Percentiles rank a stretch among this genome's conserved stretches.
Conservation (phyloP, 23 tunicate species). For the Pegea sp. region DNA sequence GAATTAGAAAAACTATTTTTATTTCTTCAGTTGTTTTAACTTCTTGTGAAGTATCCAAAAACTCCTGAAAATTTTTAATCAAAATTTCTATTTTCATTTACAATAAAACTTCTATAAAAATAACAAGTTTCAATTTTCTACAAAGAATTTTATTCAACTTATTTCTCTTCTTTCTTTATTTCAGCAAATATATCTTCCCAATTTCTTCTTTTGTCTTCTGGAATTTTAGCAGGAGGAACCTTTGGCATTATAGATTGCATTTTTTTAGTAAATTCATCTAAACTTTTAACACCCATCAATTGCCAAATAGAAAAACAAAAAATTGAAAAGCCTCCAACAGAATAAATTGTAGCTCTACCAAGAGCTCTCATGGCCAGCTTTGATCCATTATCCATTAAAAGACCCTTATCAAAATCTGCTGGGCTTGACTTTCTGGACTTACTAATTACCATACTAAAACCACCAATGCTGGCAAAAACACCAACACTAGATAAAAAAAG, state of each 20-base stretch:
- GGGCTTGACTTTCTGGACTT: conserved; percentile 21
- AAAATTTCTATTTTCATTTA: too few species aligned
- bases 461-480: conserved; percentile 52
- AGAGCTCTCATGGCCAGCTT: conserved; percentile 56
- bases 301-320: conserved; percentile 71
- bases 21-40: too few species aligned
- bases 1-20: too few species aligned
- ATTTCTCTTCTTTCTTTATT: too few species aligned
- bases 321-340: conserved; percentile 70
- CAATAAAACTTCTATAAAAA: too few species aligned
- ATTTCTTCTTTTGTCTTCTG: conserved; percentile 34
- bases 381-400: conserved; percentile 65
- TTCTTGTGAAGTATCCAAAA: too few species aligned
- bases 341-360: conserved; percentile 65
- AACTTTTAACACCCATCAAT: conserved; percentile 48
- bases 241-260: conserved; percentile 57
- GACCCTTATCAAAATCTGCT: conserved; percentile 6
- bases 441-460: conserved; percentile 65
- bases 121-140: too few species aligned
- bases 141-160: too few species aligned
- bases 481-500: too few species aligned
- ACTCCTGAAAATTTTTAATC: too few species aligned
- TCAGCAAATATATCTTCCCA: conserved; percentile 85
- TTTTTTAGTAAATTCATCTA: conserved; percentile 49
- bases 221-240: conserved; percentile 27